Percentiles rank a stretch among this genome's conserved stretches.
These are phyloP conservation scores for Laupala kohalensis DNA, from an alignment of 1,140 invertebrate species.

Conservation along the genomic window DNA sequence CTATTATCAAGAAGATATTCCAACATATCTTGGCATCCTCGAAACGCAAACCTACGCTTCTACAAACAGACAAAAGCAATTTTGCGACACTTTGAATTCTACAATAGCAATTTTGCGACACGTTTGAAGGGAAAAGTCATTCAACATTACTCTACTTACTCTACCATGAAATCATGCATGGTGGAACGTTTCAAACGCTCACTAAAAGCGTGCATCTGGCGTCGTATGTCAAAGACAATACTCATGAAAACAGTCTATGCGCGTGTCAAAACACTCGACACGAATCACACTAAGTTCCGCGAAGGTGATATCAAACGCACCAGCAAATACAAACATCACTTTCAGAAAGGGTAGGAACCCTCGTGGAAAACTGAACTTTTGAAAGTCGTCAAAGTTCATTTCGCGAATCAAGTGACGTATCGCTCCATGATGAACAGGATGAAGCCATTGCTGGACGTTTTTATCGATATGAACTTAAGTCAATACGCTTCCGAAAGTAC, in stretches of 20 bases:
- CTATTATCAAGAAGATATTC: background rate
- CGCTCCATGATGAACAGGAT: too few relatives aligned
- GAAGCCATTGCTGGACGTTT: too few relatives aligned
- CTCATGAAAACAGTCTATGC: background rate
- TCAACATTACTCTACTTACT: too few relatives aligned
- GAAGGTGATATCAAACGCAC: background rate
- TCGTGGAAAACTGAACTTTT: background rate
- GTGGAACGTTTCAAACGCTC: background rate
- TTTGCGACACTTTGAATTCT: background rate
- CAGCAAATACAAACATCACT: background rate
- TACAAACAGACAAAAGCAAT: background rate
- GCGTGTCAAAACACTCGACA: background rate
- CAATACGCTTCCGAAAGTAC: too few relatives aligned
- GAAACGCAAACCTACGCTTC: background rate
- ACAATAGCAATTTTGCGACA: too few relatives aligned
- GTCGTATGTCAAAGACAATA: background rate
- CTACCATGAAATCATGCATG: too few relatives aligned
- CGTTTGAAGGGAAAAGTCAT: too few relatives aligned
- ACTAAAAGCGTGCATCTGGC: background rate
- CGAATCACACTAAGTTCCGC: background rate
- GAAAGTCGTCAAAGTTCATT: background rate
- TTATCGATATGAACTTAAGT: too few relatives aligned
- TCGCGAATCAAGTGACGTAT: background rate
- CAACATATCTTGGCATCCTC: background rate
- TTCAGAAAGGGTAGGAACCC: background rate